Evolutionary conservation across 2,113 vertebrate genomes (phyloP), one percentile per base, ranked within the genome.

Genomic region (Pomatostomus ruficeps): DNA sequence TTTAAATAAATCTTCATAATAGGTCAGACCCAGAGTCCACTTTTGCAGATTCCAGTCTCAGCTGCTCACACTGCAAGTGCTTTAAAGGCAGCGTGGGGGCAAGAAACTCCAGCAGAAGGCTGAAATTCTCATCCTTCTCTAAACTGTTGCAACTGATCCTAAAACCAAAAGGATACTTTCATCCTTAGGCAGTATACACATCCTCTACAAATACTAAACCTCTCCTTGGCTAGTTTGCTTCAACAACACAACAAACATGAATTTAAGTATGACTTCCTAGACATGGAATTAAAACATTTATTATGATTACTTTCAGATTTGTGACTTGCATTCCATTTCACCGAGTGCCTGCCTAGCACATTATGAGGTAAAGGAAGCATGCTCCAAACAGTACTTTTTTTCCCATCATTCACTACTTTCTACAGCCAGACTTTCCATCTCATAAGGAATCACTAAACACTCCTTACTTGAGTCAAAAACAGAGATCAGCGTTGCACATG

Each of bases 401-500:
- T 57, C 33, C 62, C 80, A 15, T 21, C 54, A 70, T 36, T 74
- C 38, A 40, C 36, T 76, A 43, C 33, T 86, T 73, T 49, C 38
- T 72, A 29, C 19, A 75, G 42, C 40, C 33, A 85, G 52, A 63
- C 49, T 49, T 88, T 28, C 46, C 38, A 66, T 22, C 54, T 77
- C 75, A 46, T 74, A 28, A 19, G 35, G 54, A 66, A 83, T 40
- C 24, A 10, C n/a, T 88, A 58, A 91, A 35, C 33, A 62, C 19
- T 62, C 38, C 22, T 40, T 19, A 49, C 22, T 66, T 28, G 24
- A 94, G 33, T 59, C 46, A 90, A 86, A 94, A 89, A 3, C 33
- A 74, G 23, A 0, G 2, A 85, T 55, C 66, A 15, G 1, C 43
- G 67, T 7, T 55, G n/a, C 38, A 51, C 0, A 0, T 72, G 49